Base-by-base conservation (phyloP, 2,113 vertebrate species). In the Theristicus caerulescens region DNA sequence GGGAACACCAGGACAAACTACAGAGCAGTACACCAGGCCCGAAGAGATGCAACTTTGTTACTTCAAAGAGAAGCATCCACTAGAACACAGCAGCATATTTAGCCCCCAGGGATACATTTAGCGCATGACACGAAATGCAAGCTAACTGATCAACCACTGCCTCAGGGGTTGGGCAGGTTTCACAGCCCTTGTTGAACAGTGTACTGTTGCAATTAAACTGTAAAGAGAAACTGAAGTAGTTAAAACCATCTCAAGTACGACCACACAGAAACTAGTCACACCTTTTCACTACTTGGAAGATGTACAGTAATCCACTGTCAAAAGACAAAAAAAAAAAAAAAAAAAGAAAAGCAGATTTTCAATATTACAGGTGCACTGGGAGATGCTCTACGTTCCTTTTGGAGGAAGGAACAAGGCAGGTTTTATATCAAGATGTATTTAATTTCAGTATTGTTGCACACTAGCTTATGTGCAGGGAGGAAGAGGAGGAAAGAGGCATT, bases 1-100 rank as follows among this genome's bases (percentile, higher is more conserved):
- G 67, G 46, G 72, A 94, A 72, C 1, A 2, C 13, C 54, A 62
- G 36, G 19, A 78, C 79, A 32, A 76, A 55, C 71, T 57, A 54
- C 42, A 62, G 59, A 81, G 58, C 85, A 88, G 46, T 21, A 49
- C 7, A 31, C 18, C 51, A 74, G 46, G 38, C 46, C 61, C 71
- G 51, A 19, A 80, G 71, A 80, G 58, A 27, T 19, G 10, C 61
- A 94, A 51, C 57, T 88, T 78, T 20, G 42, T 44, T 77, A 73
- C 21, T 73, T 29, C 34, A 19, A 86, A 52, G 67, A 76, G 64
- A 80, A 81, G 26, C 12, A 88, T 18, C 40, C 67, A 10, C 20
- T 36, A 57, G 71, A 52, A 64, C 32, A 26, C 1, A 13, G n/a
- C 0, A 0, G n/a, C 0, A 0, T 18, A 67, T 79, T 85, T 32